Evolutionary conservation across 2,888 invertebrate species (phyloP).

Genomic region (Phengaris arion): DNA sequence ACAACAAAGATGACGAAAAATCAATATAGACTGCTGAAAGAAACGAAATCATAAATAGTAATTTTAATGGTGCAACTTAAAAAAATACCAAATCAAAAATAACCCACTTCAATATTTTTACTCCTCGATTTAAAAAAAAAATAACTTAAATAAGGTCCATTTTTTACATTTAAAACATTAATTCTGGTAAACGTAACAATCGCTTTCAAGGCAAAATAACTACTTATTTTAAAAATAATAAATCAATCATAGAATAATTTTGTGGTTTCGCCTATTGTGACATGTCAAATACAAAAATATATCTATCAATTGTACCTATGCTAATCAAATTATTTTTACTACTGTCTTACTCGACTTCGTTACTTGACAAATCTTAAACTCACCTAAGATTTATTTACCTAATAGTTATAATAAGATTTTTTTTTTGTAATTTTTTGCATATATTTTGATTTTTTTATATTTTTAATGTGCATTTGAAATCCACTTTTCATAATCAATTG

Average conservation of each 20-base stretch:
- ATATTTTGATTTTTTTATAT: too few relatives aligned
- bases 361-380: not conserved
- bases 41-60: too few relatives aligned
- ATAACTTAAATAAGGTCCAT: too few relatives aligned
- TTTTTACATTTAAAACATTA: not conserved
- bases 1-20: too few relatives aligned
- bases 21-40: too few relatives aligned
- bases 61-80: not conserved
- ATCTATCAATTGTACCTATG: not conserved
- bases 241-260: not conserved
- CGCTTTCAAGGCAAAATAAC: not conserved
- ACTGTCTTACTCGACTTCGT: not conserved
- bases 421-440: too few relatives aligned
- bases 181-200: not conserved
- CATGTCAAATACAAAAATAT: constrained; percentile 17
- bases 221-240: not conserved
- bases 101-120: too few relatives aligned
- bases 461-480: too few relatives aligned
- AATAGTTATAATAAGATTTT: too few relatives aligned
- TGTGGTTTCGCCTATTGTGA: constrained; percentile 2
- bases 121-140: too few relatives aligned
- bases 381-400: not conserved
- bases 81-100: not conserved
- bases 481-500: too few relatives aligned
- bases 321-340: not conserved